Conservation (phyloP, 2,797 vertebrate genomes). For the Crocodylus rhombifer region DNA sequence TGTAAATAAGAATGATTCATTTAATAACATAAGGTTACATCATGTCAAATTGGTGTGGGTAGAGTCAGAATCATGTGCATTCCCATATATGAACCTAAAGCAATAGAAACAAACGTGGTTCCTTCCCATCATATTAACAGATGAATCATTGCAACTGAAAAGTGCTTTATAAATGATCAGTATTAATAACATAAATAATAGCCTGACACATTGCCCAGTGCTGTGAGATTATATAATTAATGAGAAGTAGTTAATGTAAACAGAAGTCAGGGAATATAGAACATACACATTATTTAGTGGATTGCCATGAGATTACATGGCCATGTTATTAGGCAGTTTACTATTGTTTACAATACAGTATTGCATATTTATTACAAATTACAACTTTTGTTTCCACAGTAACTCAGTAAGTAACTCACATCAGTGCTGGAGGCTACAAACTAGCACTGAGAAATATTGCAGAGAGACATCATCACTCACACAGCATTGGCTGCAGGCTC, state of each 20-base stretch:
- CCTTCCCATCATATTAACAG: background rate
- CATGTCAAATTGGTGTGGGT: background rate
- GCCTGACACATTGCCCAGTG: background rate
- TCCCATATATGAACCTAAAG: background rate
- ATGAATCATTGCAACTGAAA: background rate
- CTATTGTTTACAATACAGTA: constrained; percentile 51
- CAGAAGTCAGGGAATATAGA: constrained; percentile 2
- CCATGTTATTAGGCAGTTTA: background rate
- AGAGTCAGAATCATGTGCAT: background rate
- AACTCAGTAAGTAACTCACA: constrained; percentile 41
- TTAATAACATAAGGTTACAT: background rate
- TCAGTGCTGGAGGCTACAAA: constrained; percentile 23
- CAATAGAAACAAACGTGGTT: background rate
- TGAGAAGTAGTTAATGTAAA: background rate
- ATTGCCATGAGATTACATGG: background rate
- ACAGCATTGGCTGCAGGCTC: background rate
- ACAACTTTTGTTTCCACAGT: constrained; percentile 1
- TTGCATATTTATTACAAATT: constrained; percentile 33
- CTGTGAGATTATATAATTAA: constrained; percentile 12
- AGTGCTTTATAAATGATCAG: background rate
- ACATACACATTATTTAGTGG: background rate
- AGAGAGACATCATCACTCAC: constrained; percentile 31
- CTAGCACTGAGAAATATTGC: constrained; percentile 43
- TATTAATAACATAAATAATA: background rate
- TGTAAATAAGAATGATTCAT: background rate